A percentile compares a stretch with the other conserved stretches of the same genome.
These are phyloP conservation scores for Alosa sapidissima DNA, from an alignment of 2,797 vertebrate genomes.

Conservation along the genomic window DNA sequence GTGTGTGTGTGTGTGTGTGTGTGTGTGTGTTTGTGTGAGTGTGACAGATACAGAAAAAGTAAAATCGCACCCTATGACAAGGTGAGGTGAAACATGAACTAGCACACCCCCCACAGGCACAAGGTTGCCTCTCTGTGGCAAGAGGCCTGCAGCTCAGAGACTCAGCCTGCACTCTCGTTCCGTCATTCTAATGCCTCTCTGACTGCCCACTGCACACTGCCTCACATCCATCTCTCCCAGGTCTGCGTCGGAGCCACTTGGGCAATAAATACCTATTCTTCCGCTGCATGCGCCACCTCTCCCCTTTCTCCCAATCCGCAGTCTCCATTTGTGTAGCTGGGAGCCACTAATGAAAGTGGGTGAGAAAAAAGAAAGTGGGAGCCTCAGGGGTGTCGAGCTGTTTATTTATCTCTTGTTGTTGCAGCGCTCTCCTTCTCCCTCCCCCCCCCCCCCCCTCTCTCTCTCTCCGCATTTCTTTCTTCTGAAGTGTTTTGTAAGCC, in stretches of 20 bases:
- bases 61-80: not conserved
- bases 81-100: not conserved
- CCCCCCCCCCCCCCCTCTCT: not conserved
- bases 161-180: too few species aligned
- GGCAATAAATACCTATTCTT: not conserved
- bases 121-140: not conserved
- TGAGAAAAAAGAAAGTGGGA: slow-evolving; percentile 26
- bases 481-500: slow-evolving; percentile 43
- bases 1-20: not conserved
- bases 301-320: not conserved
- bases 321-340: slow-evolving; percentile 26
- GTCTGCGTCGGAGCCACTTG: not conserved
- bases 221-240: not conserved
- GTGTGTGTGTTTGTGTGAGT: not conserved
- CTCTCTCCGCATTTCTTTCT: slow-evolving; percentile 20
- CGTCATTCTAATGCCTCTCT: not conserved
- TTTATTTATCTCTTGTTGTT: slow-evolving; percentile 42
- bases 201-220: not conserved
- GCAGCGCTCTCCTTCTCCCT: not conserved
- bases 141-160: not conserved
- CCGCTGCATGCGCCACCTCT: not conserved
- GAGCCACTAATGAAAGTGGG: slow-evolving; percentile 32
- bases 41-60: not conserved
- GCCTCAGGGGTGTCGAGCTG: slow-evolving; percentile 33
- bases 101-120: not conserved